Percentiles rank a stretch among this genome's conserved stretches.
phyloP scores from a whole-genome alignment of 2,113 vertebrate genomes.

The Passer montanus region DNA sequence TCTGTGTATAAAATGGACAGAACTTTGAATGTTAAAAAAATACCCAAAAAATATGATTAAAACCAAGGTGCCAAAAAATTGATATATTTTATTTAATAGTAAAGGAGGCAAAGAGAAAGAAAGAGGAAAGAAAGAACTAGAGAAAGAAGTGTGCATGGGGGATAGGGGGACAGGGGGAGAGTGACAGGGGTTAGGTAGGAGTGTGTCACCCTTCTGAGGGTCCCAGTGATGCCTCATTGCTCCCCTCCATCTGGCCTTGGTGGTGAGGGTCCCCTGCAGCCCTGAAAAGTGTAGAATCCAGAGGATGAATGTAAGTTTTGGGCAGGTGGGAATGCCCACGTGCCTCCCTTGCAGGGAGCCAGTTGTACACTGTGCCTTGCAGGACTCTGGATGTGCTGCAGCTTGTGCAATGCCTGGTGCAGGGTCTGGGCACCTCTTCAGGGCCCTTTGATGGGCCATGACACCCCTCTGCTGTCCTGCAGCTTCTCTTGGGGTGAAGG shows the following conservation, averaged over 20 bases:
- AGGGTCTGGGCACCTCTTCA: background rate
- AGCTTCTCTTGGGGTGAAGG: background rate
- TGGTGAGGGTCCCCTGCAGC: background rate
- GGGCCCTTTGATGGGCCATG: background rate
- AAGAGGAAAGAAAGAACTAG: background rate
- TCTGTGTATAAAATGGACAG: background rate
- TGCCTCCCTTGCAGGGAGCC: background rate
- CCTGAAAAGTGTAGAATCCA: rapidly evolving
- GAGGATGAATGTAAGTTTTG: background rate
- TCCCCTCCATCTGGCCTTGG: background rate
- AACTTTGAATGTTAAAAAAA: background rate
- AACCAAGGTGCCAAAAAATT: background rate
- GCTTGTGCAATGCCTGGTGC: background rate
- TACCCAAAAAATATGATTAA: rapidly evolving
- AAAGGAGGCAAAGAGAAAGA: background rate
- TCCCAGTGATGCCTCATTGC: rapidly evolving
- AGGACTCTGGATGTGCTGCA: background rate
- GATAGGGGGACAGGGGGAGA: background rate
- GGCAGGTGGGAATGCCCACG: background rate
- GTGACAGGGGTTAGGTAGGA: background rate
- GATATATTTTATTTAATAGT: background rate
- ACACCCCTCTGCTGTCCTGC: background rate
- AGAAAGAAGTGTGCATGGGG: background rate
- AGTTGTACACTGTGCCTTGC: background rate
- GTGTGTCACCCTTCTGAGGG: rapidly evolving